Percentiles rank a stretch among this genome's conserved stretches.
phyloP scores from a whole-genome alignment of 2,888 invertebrate species.

The Oligia latruncula region DNA sequence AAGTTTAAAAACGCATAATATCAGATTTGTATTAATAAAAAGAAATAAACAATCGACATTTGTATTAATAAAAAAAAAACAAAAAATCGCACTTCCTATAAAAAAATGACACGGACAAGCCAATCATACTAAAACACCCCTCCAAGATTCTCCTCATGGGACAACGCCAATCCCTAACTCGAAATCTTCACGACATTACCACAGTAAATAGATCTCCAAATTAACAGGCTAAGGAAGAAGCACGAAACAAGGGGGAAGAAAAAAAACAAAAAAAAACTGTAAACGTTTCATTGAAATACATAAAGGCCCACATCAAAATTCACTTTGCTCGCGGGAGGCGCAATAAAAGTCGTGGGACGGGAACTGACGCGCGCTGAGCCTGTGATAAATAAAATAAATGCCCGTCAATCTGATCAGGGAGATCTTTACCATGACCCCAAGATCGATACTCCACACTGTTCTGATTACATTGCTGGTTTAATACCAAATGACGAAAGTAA shows the following conservation, averaged over 20 bases:
- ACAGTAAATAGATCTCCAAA: conserved; percentile 60
- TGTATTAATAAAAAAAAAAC: not conserved
- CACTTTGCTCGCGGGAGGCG: conserved; percentile 82
- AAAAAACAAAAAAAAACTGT: conserved; percentile 69
- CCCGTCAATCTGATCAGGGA: conserved; percentile 70
- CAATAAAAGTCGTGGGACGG: conserved; percentile 77
- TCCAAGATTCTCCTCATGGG: conserved; percentile 18
- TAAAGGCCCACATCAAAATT: conserved; percentile 86
- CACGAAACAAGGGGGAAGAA: conserved; percentile 54
- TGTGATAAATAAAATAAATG: conserved; percentile 77
- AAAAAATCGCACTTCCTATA: not conserved
- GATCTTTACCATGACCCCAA: conserved; percentile 56
- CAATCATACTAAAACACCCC: conserved; percentile 42
- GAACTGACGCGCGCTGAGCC: conserved; percentile 69
- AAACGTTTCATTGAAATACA: conserved; percentile 82
- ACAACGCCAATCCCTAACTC: conserved; percentile 25
- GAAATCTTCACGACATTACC: conserved; percentile 44
- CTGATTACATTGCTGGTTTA: conserved; percentile 56
- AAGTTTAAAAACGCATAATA: not conserved
- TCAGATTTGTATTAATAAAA: not conserved
- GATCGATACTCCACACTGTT: conserved; percentile 42
- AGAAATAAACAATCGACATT: not conserved
- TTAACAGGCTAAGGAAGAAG: conserved; percentile 60
- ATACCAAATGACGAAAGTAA: not conserved
- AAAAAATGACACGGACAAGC: conserved; percentile 12